Evolutionary conservation across 2,888 invertebrate genomes (phyloP).

Genomic region (Eilema caniola): DNA sequence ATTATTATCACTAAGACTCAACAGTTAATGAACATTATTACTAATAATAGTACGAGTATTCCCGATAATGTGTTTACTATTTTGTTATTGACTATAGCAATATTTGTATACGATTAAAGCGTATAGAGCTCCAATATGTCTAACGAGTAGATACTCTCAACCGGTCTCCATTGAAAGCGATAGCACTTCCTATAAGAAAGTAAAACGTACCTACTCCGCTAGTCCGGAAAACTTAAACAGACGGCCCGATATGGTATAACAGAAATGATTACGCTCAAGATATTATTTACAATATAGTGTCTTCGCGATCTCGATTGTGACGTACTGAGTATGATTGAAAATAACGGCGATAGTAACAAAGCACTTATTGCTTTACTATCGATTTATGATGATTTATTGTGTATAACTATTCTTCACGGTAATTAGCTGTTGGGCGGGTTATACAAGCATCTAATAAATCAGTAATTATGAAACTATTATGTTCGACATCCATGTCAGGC

Average conservation of each 20-base stretch:
- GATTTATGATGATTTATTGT: slow-evolving; percentile 64
- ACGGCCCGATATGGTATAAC: slow-evolving; percentile 57
- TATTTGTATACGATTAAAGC: slow-evolving; percentile 27
- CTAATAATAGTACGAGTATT: background rate
- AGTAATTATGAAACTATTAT: slow-evolving; percentile 52
- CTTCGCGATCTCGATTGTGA: slow-evolving; percentile 41
- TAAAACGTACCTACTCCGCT: slow-evolving; percentile 78
- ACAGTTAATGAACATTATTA: background rate
- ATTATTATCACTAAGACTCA: background rate
- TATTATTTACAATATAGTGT: slow-evolving; percentile 34
- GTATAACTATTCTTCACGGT: slow-evolving; percentile 56
- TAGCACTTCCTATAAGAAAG: slow-evolving; percentile 86
- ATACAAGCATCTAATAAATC: slow-evolving; percentile 61
- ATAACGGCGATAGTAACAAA: slow-evolving; percentile 53
- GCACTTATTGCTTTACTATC: slow-evolving; percentile 52
- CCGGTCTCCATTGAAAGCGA: slow-evolving; percentile 85
- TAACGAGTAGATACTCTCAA: slow-evolving; percentile 66
- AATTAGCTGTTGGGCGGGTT: slow-evolving; percentile 56
- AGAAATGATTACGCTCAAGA: slow-evolving; percentile 43
- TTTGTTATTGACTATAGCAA: slow-evolving; percentile 4
- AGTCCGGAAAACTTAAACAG: slow-evolving; percentile 72
- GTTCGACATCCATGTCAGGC: slow-evolving; percentile 14
- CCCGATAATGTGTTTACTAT: background rate
- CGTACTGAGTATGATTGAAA: slow-evolving; percentile 48
- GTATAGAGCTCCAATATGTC: slow-evolving; percentile 51